These are phyloP conservation scores for Patagioenas fasciata DNA, from an alignment of 2,113 vertebrate species.

Conservation along the genomic window DNA sequence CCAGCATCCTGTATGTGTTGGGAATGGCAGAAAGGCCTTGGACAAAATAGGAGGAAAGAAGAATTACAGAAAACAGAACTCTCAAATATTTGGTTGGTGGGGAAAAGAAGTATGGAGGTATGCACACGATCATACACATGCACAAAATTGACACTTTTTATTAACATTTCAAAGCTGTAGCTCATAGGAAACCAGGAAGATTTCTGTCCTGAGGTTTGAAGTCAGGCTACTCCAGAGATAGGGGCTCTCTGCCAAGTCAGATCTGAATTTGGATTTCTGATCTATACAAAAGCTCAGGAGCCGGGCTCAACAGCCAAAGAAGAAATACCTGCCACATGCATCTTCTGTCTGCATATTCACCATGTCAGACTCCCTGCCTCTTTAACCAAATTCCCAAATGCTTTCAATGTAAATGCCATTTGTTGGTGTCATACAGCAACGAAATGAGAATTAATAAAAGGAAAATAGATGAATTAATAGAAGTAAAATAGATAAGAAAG, in stretches of 20 bases:
- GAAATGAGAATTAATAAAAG: background rate
- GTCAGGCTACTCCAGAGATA: background rate
- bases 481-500: background rate
- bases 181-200: background rate
- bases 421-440: background rate
- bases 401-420: background rate
- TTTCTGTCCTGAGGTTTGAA: background rate
- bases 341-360: background rate
- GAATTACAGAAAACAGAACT: background rate
- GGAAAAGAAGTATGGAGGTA: background rate
- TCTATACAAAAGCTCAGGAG: background rate
- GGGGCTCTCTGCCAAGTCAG: background rate
- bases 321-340: accelerated
- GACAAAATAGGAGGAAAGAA: background rate
- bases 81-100: background rate
- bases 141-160: background rate
- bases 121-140: background rate
- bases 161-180: background rate
- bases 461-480: background rate
- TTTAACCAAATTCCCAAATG: background rate
- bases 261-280: background rate
- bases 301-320: background rate
- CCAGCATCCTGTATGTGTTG: background rate
- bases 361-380: background rate
- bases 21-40: background rate